A percentile compares a stretch with the other conserved stretches of the same genome.
Evolutionary conservation across 2,888 invertebrate species (phyloP).

Genomic region (Folsomia candida): DNA sequence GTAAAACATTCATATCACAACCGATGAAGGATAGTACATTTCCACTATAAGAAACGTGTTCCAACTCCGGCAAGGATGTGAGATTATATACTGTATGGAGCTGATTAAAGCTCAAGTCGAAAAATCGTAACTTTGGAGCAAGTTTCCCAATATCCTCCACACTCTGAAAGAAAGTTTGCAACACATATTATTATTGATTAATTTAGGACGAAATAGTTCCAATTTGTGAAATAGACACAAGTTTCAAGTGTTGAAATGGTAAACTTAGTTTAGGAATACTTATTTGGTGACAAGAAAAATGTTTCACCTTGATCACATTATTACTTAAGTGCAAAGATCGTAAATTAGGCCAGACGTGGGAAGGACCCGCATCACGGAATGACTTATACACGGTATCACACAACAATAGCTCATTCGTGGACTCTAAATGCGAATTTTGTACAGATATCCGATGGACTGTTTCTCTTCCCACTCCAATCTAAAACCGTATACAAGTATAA

Average conservation of each 20-base stretch:
- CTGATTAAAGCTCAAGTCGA: slow-evolving; percentile 49
- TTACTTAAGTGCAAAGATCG: slow-evolving; percentile 55
- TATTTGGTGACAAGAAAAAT: no score
- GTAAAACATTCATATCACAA: slow-evolving; percentile 76
- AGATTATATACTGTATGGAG: slow-evolving; percentile 59
- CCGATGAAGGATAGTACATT: slow-evolving; percentile 72
- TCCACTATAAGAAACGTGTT: slow-evolving; percentile 73
- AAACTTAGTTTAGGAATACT: not conserved
- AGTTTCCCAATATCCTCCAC: slow-evolving; percentile 46
- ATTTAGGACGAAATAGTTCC: no score
- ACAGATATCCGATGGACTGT: slow-evolving; percentile 66
- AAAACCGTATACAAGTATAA: slow-evolving; percentile 53
- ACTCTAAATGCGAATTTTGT: slow-evolving; percentile 65
- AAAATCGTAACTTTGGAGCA: slow-evolving; percentile 38
- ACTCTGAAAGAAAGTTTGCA: slow-evolving; percentile 20
- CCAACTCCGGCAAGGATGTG: slow-evolving; percentile 72
- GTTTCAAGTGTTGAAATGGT: not conserved
- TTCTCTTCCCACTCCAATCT: slow-evolving; percentile 63
- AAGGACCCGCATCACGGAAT: slow-evolving; percentile 56
- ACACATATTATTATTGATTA: not conserved
- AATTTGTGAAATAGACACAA: not conserved
- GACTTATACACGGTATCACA: slow-evolving; percentile 80
- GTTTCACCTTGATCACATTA: slow-evolving; percentile 54
- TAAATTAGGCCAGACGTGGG: slow-evolving; percentile 56
- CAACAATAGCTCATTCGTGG: slow-evolving; percentile 74